Evolutionary conservation across 92 coral and sea anemone genomes (phyloP).

Genomic region (Porites divaricata): DNA sequence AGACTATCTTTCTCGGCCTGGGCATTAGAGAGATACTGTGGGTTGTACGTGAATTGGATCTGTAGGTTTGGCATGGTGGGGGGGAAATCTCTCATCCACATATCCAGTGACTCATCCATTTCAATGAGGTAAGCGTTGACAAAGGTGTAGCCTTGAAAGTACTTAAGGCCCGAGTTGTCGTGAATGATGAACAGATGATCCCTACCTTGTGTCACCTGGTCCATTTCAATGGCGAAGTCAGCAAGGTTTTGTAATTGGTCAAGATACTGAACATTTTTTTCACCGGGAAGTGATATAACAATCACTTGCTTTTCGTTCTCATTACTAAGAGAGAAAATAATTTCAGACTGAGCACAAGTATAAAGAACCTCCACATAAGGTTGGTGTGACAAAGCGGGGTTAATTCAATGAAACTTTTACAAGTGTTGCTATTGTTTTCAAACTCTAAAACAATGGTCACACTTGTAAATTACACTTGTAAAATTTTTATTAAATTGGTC

Average conservation of each 20-base stretch:
- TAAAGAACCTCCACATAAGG: neutral
- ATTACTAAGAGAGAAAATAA: neutral
- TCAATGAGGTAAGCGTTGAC: slow-evolving; percentile 61
- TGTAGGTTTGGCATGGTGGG: slow-evolving; percentile 70
- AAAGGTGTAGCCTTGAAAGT: slow-evolving; percentile 45
- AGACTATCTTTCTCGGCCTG: slow-evolving; percentile 50
- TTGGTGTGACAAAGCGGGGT: neutral
- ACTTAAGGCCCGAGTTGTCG: slow-evolving; percentile 55
- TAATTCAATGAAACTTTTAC: no score
- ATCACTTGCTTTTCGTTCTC: slow-evolving; percentile 62
- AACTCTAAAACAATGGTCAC: no score
- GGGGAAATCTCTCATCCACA: slow-evolving; percentile 86
- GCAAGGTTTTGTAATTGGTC: slow-evolving; percentile 52
- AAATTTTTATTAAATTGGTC: neutral
- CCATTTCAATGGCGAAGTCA: slow-evolving; percentile 69
- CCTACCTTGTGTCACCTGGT: slow-evolving; percentile 56
- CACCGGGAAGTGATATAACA: slow-evolving; percentile 69
- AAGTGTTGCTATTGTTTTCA: no score
- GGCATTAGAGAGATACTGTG: slow-evolving; percentile 53
- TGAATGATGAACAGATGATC: slow-evolving; percentile 73
- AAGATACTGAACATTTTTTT: slow-evolving; percentile 50
- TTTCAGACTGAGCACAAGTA: neutral
- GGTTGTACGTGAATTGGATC: slow-evolving; percentile 65
- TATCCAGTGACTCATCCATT: slow-evolving; percentile 58
- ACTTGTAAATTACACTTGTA: no score